phyloP scores from a whole-genome alignment of 2,797 vertebrate genomes.

The Furcifer pardalis region DNA sequence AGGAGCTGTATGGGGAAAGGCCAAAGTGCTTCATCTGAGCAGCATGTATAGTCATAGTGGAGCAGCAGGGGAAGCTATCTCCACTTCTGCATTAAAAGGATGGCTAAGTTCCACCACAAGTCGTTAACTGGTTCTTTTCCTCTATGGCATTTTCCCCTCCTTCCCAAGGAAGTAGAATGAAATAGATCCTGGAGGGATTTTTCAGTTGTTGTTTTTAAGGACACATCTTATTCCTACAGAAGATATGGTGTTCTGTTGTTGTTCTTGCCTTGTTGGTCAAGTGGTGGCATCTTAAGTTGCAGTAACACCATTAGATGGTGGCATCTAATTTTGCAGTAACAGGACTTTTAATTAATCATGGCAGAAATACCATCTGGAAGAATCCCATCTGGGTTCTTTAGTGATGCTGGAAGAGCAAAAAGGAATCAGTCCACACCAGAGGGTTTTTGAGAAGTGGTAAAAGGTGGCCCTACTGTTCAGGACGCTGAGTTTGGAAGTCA shows the following conservation, averaged over 20 bases:
- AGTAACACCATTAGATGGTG: too few species aligned
- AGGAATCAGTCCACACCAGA: constrained; percentile 26
- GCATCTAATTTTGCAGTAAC: constrained; percentile 40
- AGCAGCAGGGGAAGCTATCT: constrained; percentile 29
- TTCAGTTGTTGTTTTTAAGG: too few species aligned
- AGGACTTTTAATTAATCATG: constrained; percentile 39
- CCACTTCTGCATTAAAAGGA: constrained; percentile 30
- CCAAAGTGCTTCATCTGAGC: constrained; percentile 51
- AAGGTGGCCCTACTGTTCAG: too few species aligned
- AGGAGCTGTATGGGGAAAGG: constrained; percentile 62
- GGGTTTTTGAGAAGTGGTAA: too few species aligned
- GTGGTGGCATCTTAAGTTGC: not conserved
- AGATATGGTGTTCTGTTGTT: constrained; percentile 3
- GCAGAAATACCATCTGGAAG: constrained; percentile 43
- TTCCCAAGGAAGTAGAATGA: fast-evolving
- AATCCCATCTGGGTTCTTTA: constrained; percentile 12
- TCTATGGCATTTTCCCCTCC: not conserved
- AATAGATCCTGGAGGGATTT: not conserved
- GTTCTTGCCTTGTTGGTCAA: constrained; percentile 5
- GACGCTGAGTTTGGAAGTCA: too few species aligned
- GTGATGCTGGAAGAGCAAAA: not conserved
- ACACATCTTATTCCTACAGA: not conserved
- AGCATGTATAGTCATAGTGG: not conserved
- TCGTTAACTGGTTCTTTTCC: not conserved
- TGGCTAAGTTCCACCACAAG: not conserved